Percentiles rank a stretch among this genome's conserved stretches.
phyloP scores from a whole-genome alignment of 2,113 vertebrate species.

The western clawed frog (Xenopus tropicalis) region UCB_Xtro_10.0 CM004446.2:84472001-84472500 shows the following conservation, averaged over 20 bases:
- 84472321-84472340: too few species aligned
- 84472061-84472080: constrained; percentile 21
- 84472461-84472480: too few species aligned
- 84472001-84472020: too few species aligned
- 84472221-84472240: constrained; percentile 52
- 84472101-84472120: constrained; percentile 54
- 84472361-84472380: too few species aligned
- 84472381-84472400: too few species aligned
- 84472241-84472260: neutral
- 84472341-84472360: too few species aligned
- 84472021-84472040: too few species aligned
- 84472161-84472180: constrained; percentile 80
- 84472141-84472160: constrained; percentile 90
- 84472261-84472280: neutral
- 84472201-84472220: constrained; percentile 42
- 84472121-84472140: constrained; percentile 82
- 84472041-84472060: neutral
- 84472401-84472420: too few species aligned
- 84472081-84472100: constrained; percentile 53
- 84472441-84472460: too few species aligned
- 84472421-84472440: too few species aligned
- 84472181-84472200: constrained; percentile 82
- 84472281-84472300: neutral
- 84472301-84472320: neutral
- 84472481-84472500: too few species aligned